Percentiles rank a stretch among this genome's conserved stretches.
These are phyloP conservation scores for Andrena dorsata DNA, from an alignment of 2,888 invertebrate genomes.

Conservation along the genomic window DNA sequence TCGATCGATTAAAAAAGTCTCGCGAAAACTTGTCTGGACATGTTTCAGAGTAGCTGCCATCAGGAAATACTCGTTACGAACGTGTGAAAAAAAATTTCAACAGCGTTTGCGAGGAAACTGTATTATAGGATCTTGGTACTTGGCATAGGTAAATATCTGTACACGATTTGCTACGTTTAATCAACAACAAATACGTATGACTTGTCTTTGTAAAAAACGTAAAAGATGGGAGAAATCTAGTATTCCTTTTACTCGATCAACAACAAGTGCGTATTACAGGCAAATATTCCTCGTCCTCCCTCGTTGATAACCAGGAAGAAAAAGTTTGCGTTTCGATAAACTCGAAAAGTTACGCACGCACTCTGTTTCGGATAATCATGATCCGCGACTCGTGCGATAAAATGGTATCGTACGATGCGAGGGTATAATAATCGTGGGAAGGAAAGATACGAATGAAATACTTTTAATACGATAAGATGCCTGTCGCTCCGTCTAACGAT, in stretches of 20 bases:
- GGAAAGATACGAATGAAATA: slow-evolving; percentile 45
- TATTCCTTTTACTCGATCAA: background rate
- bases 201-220: background rate
- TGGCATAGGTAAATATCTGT: slow-evolving; percentile 42
- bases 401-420: slow-evolving; percentile 16
- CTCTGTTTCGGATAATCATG: slow-evolving; percentile 40
- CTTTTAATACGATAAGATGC: slow-evolving; percentile 79
- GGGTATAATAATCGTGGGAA: slow-evolving; percentile 29
- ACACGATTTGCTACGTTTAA: background rate
- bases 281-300: background rate
- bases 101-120: background rate
- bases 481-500: slow-evolving; percentile 80
- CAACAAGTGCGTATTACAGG: background rate
- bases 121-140: slow-evolving; percentile 13
- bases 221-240: no score
- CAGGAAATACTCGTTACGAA: slow-evolving; percentile 58
- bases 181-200: background rate
- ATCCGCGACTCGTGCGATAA: slow-evolving; percentile 22
- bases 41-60: slow-evolving; percentile 71
- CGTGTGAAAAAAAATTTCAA: slow-evolving; percentile 34
- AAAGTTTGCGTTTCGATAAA: background rate
- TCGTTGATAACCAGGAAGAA: background rate
- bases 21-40: slow-evolving; percentile 72
- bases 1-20: slow-evolving; percentile 19
- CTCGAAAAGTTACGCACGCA: background rate